A percentile compares a stretch with the other conserved stretches of the same genome.
Conservation (phyloP, 2,888 invertebrate genomes). For the Brenthis hecate region DNA sequence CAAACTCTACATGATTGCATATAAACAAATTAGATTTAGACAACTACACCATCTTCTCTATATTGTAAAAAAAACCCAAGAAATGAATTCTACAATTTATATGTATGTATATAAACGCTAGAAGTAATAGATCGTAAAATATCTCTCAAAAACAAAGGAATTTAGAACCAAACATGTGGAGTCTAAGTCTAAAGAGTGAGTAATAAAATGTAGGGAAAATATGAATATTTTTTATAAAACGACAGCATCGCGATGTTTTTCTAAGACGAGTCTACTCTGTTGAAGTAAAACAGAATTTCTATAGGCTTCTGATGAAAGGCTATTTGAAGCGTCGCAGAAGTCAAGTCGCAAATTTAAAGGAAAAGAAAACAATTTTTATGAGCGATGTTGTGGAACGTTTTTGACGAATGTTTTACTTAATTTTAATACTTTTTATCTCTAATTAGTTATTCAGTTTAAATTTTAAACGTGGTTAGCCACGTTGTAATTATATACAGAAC, state of each 20-base stretch:
- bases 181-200: background rate
- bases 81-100: no score
- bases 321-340: conserved; percentile 29
- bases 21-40: no score
- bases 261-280: conserved; percentile 27
- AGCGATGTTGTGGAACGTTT: conserved; percentile 27
- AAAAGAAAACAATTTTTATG: conserved; percentile 25
- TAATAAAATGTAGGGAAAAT: conserved; percentile 24
- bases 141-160: background rate
- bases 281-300: conserved; percentile 32
- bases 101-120: no score
- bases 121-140: no score
- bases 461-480: background rate
- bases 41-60: no score
- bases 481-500: background rate
- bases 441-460: background rate
- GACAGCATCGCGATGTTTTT: conserved; percentile 23
- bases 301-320: conserved; percentile 37
- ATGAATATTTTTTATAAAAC: conserved; percentile 23
- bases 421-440: conserved; percentile 6
- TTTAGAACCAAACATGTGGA: background rate
- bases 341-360: conserved; percentile 31
- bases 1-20: no score
- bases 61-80: no score
- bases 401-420: conserved; percentile 16